Evolutionary conservation across 2,888 invertebrate genomes (phyloP), one percentile per base, ranked within the genome.

Genomic region (Oscheius sp.): DNA sequence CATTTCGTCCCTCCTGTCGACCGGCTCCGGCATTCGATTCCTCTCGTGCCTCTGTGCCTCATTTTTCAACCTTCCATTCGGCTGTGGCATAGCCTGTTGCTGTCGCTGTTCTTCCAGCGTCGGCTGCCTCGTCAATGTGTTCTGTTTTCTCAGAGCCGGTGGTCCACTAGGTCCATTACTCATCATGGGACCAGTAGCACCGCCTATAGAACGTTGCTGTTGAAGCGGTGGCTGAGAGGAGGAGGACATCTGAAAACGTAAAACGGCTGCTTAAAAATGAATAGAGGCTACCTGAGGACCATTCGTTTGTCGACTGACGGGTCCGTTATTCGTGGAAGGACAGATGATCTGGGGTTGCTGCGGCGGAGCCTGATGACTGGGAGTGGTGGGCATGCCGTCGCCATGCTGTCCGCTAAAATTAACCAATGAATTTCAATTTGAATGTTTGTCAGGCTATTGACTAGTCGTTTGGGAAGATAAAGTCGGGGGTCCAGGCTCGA

Each of bases 61-160:
- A 35, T 9, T 55, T 35, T 53, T 68, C 21, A 55, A 33, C 55
- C 53, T 53, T 50, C 71, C 71, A 59, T 72, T 72, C 4, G 60
- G 59, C 35, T 72, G 71, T 33, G 47, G n/a, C 33, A 47, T 37
- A n/a, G 13, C n/a, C 29, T 63, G 48, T 53, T 68, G 68, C 33
- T 68, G 51, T 53, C 68, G 33, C 42, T 68, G 68, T 13, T 68
- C 76, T 73, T 80, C 81, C 35, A 81, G 48, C 13, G 80, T 75
- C 13, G 78, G 74, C 65, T 81, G 81, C 35, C 80, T 48, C 48
- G 76, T 75, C 70, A 80, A 72, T 5, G 77, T 76, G 68, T 65
- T 74, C 66, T 79, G 82, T 59, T 77, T 70, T 68, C 77, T 68
- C 53, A 55, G 32, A 21, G 51, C 53, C 42, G 42, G 42, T 7